A percentile compares a stretch with the other conserved stretches of the same genome.
Conservation (phyloP, 2,888 invertebrate genomes). For the Orthosia cruda region DNA sequence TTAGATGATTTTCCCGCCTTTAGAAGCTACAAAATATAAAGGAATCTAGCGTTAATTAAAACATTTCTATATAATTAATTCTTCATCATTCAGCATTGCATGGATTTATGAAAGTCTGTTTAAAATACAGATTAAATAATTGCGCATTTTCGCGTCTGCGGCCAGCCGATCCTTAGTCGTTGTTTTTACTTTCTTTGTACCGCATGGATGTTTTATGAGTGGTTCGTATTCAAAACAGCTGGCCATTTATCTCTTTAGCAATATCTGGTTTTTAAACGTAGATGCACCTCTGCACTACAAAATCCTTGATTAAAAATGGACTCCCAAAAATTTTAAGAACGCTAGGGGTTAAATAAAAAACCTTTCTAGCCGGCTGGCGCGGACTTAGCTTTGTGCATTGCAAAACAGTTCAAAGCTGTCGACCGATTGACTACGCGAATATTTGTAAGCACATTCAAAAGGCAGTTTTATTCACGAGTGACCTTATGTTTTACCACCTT, state of each 20-base stretch:
- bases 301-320: no score
- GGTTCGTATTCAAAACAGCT: slow-evolving; percentile 12
- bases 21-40: background rate
- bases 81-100: background rate
- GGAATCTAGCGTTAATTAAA: slow-evolving; percentile 5
- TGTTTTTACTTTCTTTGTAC: slow-evolving; percentile 12
- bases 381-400: slow-evolving; percentile 67
- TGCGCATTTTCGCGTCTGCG: no score
- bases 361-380: background rate
- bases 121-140: no score
- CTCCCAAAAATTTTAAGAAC: background rate
- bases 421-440: background rate
- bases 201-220: slow-evolving; percentile 7
- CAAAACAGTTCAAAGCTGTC: slow-evolving; percentile 55
- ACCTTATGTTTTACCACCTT: no score
- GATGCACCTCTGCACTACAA: background rate
- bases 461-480: no score
- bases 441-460: no score
- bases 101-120: no score
- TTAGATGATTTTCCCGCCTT: background rate
- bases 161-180: background rate
- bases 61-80: background rate
- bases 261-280: background rate
- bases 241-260: slow-evolving; percentile 6
- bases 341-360: background rate